Evolutionary conservation across 1,140 invertebrate genomes (phyloP).

Genomic region (Pseudomyrmex pallidus): DNA sequence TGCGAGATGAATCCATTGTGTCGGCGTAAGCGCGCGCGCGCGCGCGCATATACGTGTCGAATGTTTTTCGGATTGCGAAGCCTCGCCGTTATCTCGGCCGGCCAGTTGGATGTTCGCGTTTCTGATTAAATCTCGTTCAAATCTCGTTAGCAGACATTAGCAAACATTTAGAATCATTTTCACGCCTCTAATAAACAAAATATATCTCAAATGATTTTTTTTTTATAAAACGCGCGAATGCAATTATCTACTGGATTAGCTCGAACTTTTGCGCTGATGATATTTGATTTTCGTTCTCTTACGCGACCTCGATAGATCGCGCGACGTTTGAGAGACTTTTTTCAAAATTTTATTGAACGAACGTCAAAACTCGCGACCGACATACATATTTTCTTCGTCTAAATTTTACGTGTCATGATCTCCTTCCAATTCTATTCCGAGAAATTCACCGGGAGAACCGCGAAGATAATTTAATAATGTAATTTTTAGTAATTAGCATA

Average conservation of each 20-base stretch:
- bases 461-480: too few species aligned
- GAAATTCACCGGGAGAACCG: too few species aligned
- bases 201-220: too few species aligned
- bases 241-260: too few species aligned
- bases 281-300: neutral
- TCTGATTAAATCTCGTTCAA: neutral
- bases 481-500: too few species aligned
- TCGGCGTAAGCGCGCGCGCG: constrained; percentile 7
- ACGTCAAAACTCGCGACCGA: neutral
- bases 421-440: neutral
- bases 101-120: constrained; percentile 50
- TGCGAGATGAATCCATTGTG: constrained; percentile 69
- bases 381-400: neutral
- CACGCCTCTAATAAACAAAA: neutral
- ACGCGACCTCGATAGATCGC: neutral
- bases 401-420: neutral
- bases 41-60: constrained; percentile 32
- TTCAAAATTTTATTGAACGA: constrained; percentile 1
- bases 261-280: neutral
- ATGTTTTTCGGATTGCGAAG: constrained; percentile 51
- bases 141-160: neutral
- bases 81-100: constrained; percentile 14
- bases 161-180: neutral
- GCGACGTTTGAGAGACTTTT: neutral
- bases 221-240: too few species aligned